Evolutionary conservation across 2,113 vertebrate species (phyloP), one percentile per base, ranked within the genome.

Genomic region (Platycercus adscitus): DNA sequence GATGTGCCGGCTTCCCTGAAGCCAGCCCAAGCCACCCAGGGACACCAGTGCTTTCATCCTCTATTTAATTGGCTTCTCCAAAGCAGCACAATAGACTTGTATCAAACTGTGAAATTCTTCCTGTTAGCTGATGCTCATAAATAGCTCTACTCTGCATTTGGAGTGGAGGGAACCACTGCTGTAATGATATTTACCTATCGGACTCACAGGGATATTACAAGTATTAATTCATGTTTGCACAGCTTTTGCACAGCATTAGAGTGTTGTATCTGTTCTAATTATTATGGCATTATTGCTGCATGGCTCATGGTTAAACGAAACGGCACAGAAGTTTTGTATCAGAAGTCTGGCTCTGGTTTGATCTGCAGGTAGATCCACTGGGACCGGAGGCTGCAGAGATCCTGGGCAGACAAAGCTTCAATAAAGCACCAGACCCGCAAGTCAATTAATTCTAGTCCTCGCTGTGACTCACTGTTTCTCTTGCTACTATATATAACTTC

Each of bases 151-250:
- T 63, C 60, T 16, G 69, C 47, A 24, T 52, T 81, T 37, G 56
- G 43, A 78, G 77, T 33, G 28, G 72, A 76, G 73, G 79, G 83
- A 93, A 49, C 24, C 1, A 3, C 88, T 52, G 43, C 66, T 84
- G 61, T 64, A 95, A 92, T 88, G 61, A 65, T 96, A 95, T 97
- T 97, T 95, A 92, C 93, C 80, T 68, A 61, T 24, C 12, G 18
- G 77, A 78, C 92, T 95, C 17, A 4, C 44, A 84, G 82, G 80
- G 72, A 75, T 86, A 81, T 96, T 90, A 92, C 83, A 75, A 93
- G 61, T 56, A 88, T 92, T 93, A 86, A 75, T 93, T 93, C 28
- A 26, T 92, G 76, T 93, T 96, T 96, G 90, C 82, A 92, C 37
- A 85, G 94, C 81, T 78, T 88, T 95, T 68, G 56, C 35, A 68